Percentiles rank a stretch among this genome's conserved stretches.
These are phyloP conservation scores for Habroteleia sp. DNA, from an alignment of 2,888 invertebrate species.

Conservation along the genomic window DNA sequence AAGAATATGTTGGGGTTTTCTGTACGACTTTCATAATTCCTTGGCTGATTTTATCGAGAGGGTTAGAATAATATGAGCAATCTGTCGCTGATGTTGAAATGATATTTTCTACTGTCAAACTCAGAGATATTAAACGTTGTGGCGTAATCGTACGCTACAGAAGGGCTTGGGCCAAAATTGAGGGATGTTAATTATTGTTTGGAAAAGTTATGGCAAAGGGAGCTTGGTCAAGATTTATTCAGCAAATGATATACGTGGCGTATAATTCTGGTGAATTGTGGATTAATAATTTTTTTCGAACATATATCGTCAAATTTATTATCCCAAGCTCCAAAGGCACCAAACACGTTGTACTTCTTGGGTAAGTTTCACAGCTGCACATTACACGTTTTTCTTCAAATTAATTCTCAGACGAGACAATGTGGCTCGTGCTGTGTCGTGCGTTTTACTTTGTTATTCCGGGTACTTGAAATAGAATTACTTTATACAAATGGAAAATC, in stretches of 20 bases:
- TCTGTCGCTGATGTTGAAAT: conserved; percentile 33
- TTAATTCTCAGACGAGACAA: conserved; percentile 29
- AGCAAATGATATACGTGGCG: conserved; percentile 22
- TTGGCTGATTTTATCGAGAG: conserved; percentile 33
- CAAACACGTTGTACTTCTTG: conserved; percentile 22
- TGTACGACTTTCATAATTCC: no score
- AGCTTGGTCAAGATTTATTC: conserved; percentile 29
- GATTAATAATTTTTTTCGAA: conserved; percentile 33
- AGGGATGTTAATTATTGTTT: conserved; percentile 43
- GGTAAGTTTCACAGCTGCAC: conserved; percentile 22
- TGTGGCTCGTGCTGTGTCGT: conserved; percentile 18
- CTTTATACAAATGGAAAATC: conserved; percentile 5
- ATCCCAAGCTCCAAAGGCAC: conserved; percentile 12
- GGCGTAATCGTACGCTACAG: conserved; percentile 45
- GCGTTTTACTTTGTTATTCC: conserved; percentile 28
- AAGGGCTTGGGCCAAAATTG: conserved; percentile 7
- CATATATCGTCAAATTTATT: conserved; percentile 21
- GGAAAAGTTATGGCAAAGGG: conserved; percentile 20
- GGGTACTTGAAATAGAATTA: conserved; percentile 26
- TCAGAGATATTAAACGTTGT: conserved; percentile 50
- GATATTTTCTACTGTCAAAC: conserved; percentile 19
- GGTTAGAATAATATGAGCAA: conserved; percentile 43
- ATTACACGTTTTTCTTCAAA: conserved; percentile 35
- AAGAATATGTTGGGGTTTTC: no score
- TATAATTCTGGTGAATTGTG: conserved; percentile 24